Evolutionary conservation across 2,113 vertebrate genomes (phyloP).

Genomic region (Sebastes schlegelii): DNA sequence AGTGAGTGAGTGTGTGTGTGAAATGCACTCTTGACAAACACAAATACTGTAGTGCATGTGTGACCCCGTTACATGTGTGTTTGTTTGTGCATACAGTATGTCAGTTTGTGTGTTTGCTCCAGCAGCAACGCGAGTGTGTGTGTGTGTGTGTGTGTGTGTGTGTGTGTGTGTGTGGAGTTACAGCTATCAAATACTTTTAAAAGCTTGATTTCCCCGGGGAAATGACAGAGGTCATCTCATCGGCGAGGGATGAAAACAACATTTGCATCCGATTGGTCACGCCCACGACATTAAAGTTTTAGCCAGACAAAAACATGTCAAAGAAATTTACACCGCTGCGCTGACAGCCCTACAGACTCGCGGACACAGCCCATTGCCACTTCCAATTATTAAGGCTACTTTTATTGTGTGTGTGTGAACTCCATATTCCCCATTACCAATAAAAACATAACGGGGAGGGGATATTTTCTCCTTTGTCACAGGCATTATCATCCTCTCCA

Average conservation of each 20-base stretch:
- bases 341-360: conserved; percentile 91
- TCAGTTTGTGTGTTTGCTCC: conserved; percentile 28
- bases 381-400: conserved; percentile 89
- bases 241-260: conserved; percentile 95
- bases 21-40: conserved; percentile 11
- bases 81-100: conserved; percentile 49
- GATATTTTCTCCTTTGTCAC: conserved; percentile 82
- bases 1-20: neutral
- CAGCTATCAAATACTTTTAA: conserved; percentile 89
- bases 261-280: conserved; percentile 99
- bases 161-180: conserved; percentile 69
- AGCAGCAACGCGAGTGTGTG: conserved; percentile 12
- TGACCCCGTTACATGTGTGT: conserved; percentile 43
- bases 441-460: conserved; percentile 89
- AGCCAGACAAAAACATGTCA: conserved; percentile 98
- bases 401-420: conserved; percentile 88
- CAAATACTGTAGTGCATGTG: conserved; percentile 16
- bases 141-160: conserved; percentile 33
- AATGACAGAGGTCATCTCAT: conserved; percentile 94
- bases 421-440: conserved; percentile 87
- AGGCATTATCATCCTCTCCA: conserved; percentile 83
- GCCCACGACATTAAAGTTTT: conserved; percentile 96
- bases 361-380: conserved; percentile 86
- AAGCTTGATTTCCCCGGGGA: conserved; percentile 92
- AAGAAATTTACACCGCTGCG: conserved; percentile 95